phyloP scores from a whole-genome alignment of 2,888 invertebrate genomes.

The Melinopterus prodromus region DNA sequence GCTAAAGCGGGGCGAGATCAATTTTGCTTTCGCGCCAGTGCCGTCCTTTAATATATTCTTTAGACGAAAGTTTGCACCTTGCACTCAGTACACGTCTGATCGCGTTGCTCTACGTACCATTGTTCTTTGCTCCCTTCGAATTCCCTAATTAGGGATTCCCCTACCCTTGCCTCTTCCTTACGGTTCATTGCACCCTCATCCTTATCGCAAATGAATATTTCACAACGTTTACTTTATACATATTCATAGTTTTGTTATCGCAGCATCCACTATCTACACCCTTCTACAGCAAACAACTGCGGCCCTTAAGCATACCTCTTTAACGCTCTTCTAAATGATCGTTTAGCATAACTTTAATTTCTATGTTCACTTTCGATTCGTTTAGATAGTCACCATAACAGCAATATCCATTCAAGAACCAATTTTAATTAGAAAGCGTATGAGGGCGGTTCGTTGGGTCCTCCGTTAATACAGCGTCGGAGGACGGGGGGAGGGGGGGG shows the following conservation, averaged over 20 bases:
- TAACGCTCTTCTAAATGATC: background rate
- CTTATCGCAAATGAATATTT: conserved; percentile 39
- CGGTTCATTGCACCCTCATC: conserved; percentile 31
- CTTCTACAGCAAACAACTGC: background rate
- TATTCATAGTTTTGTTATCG: conserved; percentile 36
- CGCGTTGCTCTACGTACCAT: conserved; percentile 37
- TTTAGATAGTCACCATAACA: background rate
- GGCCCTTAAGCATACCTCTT: background rate
- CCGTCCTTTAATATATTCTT: conserved; percentile 48
- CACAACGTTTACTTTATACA: conserved; percentile 35
- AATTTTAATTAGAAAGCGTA: background rate
- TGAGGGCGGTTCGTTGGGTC: background rate
- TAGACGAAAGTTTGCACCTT: conserved; percentile 47
- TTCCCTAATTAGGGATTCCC: conserved; percentile 46
- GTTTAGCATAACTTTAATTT: background rate
- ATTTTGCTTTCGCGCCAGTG: conserved; percentile 47
- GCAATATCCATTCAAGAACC: background rate
- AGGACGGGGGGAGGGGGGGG: background rate
- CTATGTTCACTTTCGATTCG: background rate
- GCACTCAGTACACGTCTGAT: conserved; percentile 40
- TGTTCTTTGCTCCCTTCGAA: conserved; percentile 43
- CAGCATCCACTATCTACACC: conserved; percentile 12
- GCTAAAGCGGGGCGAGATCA: conserved; percentile 49
- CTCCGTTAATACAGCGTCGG: background rate
- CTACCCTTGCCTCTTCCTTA: conserved; percentile 27